Base-by-base conservation (phyloP, 2,888 invertebrate species). In the Sycophila texana region DNA sequence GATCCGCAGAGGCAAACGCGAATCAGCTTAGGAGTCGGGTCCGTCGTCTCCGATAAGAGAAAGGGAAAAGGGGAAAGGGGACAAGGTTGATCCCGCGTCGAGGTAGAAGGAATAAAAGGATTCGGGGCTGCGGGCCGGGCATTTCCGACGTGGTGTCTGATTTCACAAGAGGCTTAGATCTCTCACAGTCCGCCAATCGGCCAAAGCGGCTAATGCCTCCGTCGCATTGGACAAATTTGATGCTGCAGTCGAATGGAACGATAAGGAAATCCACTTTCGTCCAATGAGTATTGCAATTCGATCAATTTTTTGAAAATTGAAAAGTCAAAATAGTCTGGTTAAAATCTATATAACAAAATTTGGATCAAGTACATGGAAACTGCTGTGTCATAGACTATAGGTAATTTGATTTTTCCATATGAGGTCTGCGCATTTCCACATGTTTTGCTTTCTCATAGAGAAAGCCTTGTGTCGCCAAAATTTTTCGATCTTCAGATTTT, bases 341-440 rank as follows among this genome's bases (percentile, higher is more conserved):
- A 7, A 26, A 51, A 63, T 26, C 51, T 2, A 55, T 63, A 3
- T 22, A 53, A 26, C 2, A 26, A 7, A 14, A 0, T 14, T n/a
- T 65, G 16, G 2, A 16, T n/a, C 10, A 10, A n/a, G 20, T n/a
- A n/a, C n/a, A n/a, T n/a, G n/a, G n/a, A n/a, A n/a, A 60, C 18
- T 60, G 58, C 26, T 49, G 10, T 49, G n/a, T 57, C 57, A 57
- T 74, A 49, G 39, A 60, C 58, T 18, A 60, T 75, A 39, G n/a
- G 2, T 20, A 73, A 73, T 66, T 58, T 18, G 16, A 75, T 67
- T 67, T 74, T 58, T 26, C n/a, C n/a, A n/a, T n/a, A n/a, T n/a
- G n/a, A n/a, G n/a, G n/a, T n/a, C n/a, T n/a, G n/a, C n/a, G n/a
- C n/a, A n/a, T n/a, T n/a, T n/a, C n/a, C n/a, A n/a, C n/a, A n/a